phyloP scores from a whole-genome alignment of 2,888 invertebrate species.

The Hirtodrosophila confusa region DNA sequence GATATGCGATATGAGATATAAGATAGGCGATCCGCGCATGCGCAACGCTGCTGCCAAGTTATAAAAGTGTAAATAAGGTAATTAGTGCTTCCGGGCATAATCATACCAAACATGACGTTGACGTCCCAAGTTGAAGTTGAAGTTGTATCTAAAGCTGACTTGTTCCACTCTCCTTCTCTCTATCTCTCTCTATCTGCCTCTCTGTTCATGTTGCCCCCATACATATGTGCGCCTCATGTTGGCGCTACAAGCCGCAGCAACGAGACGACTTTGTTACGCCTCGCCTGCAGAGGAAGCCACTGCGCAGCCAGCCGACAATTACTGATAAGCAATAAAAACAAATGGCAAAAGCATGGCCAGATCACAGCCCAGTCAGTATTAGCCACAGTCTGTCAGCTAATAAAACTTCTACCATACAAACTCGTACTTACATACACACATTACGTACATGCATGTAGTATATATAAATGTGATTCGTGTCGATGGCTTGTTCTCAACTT shows the following conservation, averaged over 20 bases:
- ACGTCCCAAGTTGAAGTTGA: conserved; percentile 25
- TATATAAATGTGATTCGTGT: conserved; percentile 29
- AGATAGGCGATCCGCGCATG: conserved; percentile 48
- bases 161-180: not conserved
- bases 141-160: conserved; percentile 1
- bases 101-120: conserved; percentile 74
- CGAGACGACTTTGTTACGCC: conserved; percentile 66
- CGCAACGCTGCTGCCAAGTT: conserved; percentile 65
- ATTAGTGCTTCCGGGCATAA: conserved; percentile 83
- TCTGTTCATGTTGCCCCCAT: not conserved
- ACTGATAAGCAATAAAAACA: conserved; percentile 75
- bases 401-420: conserved; percentile 22
- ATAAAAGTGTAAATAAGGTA: conserved; percentile 83
- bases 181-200: not conserved
- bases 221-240: conserved; percentile 18
- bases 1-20: conserved; percentile 18
- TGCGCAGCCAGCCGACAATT: conserved; percentile 50
- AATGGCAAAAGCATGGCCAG: conserved; percentile 59
- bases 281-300: conserved; percentile 30
- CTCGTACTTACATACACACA: not conserved
- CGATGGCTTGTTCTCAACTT: conserved; percentile 53
- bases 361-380: conserved; percentile 9
- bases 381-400: conserved; percentile 36
- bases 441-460: conserved; percentile 1
- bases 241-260: conserved; percentile 9